These are phyloP conservation scores for Callipepla californica DNA, from an alignment of 2,113 vertebrate species.

Conservation along the genomic window DNA sequence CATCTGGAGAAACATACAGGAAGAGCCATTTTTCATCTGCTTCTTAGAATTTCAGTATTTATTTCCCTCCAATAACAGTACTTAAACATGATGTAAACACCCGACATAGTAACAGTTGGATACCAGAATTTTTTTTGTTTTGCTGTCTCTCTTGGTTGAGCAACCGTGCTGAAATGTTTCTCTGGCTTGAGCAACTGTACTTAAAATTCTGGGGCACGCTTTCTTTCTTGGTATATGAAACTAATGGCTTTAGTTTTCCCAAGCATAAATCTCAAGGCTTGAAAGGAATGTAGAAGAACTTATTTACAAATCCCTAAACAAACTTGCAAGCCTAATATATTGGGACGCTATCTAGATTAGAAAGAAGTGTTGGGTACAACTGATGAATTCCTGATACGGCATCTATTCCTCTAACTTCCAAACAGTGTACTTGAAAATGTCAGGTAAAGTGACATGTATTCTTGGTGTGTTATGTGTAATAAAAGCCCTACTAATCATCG, in stretches of 20 bases:
- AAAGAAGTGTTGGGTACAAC: not conserved
- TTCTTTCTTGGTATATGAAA: not conserved
- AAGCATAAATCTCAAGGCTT: not conserved
- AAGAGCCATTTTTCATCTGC: not conserved
- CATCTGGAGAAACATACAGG: not conserved
- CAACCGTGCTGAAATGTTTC: not conserved
- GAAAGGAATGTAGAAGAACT: not conserved
- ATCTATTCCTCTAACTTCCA: not conserved
- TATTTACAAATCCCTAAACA: not conserved
- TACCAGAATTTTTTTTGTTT: not conserved
- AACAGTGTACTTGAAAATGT: not conserved
- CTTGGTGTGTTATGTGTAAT: not conserved
- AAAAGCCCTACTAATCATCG: not conserved
- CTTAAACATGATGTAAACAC: not conserved
- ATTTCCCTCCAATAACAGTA: fast-evolving
- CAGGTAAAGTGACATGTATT: not conserved
- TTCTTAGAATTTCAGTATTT: not conserved
- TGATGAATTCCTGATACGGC: not conserved
- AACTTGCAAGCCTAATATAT: not conserved
- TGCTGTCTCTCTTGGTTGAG: not conserved
- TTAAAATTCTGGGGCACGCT: not conserved
- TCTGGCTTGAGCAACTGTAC: not conserved
- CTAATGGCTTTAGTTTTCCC: not conserved
- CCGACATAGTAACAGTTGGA: not conserved
- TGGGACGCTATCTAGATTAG: not conserved